Base-by-base conservation (phyloP, 1,140 invertebrate genomes). In the Drosophila dunni region DNA sequence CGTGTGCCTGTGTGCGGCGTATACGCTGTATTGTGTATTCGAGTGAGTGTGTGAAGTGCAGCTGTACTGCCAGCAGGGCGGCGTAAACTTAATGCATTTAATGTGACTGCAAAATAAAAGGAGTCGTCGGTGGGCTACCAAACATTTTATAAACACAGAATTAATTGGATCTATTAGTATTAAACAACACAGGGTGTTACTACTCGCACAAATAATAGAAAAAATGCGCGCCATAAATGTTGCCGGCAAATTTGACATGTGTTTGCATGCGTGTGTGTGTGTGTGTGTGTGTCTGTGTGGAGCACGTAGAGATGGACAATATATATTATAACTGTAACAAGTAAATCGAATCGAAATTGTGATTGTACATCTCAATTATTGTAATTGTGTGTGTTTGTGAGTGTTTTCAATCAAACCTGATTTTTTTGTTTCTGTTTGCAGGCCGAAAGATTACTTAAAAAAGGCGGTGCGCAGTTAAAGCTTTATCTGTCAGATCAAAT, bases 401-500 rank as follows among this genome's bases (percentile, higher is more conserved):
- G 11, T 58, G 45, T 56, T 20, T 56, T 36, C n/a, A 57, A 54
- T 57, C 20, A 15, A 11, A 75, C 72, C 45, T 60, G n/a, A 79
- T 53, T 75, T 4, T 40, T 78, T 75, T 33, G 36, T 24, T 68
- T 79, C 33, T 13, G 9, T 50, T 93, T 93, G 38, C 75, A 97
- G 96, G 93, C 96, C 63, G 93, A 96, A 78, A 94, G 94, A 75
- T 92, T 97, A 62, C 91, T 98, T 9, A 95, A 96, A 92, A 94
- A 94, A 91, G 96, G 96, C 78, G 97, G 97, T 34, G 97, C 95
- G 1, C 96, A 96, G 84, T 94, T 94, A 61, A 94, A 95, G 69
- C 94, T 94, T 57, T 97, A 97, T 92, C 94, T 97, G 29, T 95
- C 95, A 57, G 96, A 97, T 91, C 95, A 95, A 92, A 95, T 97